A percentile compares a stretch with the other conserved stretches of the same genome.
These are phyloP conservation scores for Amiota communis DNA, from an alignment of 2,888 invertebrate species.

Conservation along the genomic window DNA sequence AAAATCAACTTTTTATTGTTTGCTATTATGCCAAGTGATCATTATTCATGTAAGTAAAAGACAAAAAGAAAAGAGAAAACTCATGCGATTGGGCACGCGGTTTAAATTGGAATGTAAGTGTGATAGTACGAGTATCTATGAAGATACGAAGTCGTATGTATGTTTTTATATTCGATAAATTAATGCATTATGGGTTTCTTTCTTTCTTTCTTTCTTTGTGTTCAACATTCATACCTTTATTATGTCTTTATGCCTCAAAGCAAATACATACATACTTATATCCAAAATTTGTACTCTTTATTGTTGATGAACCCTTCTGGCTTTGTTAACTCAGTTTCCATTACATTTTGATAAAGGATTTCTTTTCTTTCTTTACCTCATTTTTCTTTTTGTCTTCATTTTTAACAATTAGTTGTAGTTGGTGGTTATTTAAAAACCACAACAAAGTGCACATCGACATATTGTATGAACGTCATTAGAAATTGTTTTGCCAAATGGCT, in stretches of 20 bases:
- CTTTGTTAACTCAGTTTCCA: slow-evolving; percentile 29
- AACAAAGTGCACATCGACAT: slow-evolving; percentile 56
- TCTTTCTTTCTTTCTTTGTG: slow-evolving; percentile 26
- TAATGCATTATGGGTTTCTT: slow-evolving; percentile 48
- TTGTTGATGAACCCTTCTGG: slow-evolving; percentile 15
- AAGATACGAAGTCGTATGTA: slow-evolving; percentile 55
- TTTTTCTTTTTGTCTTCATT: slow-evolving; percentile 32
- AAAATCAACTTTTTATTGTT: slow-evolving; percentile 59
- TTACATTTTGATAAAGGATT: slow-evolving; percentile 62
- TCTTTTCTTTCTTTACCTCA: slow-evolving; percentile 25
- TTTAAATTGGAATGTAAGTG: slow-evolving; percentile 28
- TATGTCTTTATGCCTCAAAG: slow-evolving; percentile 16
- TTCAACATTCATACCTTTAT: background rate
- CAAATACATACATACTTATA: too few relatives aligned
- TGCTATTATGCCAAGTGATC: slow-evolving; percentile 49
- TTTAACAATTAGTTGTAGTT: slow-evolving; percentile 56
- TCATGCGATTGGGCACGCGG: slow-evolving; percentile 21
- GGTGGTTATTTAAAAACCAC: slow-evolving; percentile 55
- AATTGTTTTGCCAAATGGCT: slow-evolving; percentile 66
- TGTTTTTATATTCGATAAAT: slow-evolving; percentile 53
- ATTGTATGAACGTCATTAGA: slow-evolving; percentile 63
- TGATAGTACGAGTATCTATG: slow-evolving; percentile 51
- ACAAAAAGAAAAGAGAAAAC: slow-evolving; percentile 17
- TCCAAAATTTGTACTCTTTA: background rate
- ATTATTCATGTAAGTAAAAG: slow-evolving; percentile 36